Evolutionary conservation across 2,797 vertebrate genomes (phyloP), one percentile per base, ranked within the genome.

Genomic region (Florisuga fusca): DNA sequence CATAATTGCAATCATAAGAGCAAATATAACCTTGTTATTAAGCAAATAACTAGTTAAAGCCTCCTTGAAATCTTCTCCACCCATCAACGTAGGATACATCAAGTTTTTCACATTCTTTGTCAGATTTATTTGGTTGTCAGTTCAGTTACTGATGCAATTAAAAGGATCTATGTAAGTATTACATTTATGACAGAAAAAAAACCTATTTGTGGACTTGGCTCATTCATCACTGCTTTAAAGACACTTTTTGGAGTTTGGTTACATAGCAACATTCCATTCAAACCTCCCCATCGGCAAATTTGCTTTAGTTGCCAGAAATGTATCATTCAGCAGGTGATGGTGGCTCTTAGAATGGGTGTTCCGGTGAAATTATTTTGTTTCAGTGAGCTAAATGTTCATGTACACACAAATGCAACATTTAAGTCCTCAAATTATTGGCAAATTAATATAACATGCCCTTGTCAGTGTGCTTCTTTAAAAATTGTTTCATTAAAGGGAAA

Each of bases 51-150:
- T 86, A 87, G 77, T 82, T 93, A 34, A 75, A 91, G 58, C 23
- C 51, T 94, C 57, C n/a, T 55, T 84, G 66, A 94, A 95, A 84
- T 87, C 50, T 90, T 69, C 84, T 87, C 87, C 87, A 93, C 86
- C 89, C 90, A 50, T 50, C 43, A 67, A n/a, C 46, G 46, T 75
- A 55, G 8, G 7, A 64, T 48, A 73, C 25, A 87, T 68, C 15
- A 86, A 36, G 85, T 84, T 93, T 95, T 96, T 79, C 43, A 82
- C 94, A 97, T 96, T 95, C 94, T 89, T 93, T 89, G 27, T 88
- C 91, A 91, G 82, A 93, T 94, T 96, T 96, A 96, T 95, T 96
- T 90, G 45, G 83, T 92, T 95, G 91, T 83, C 88, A 38, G 66
- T 95, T 94, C 69, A 72, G 73, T 93, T 94, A 87, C 84, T 87